Percentiles rank a stretch among this genome's conserved stretches.
These are phyloP conservation scores for Yoshiicerus persimilis DNA, from an alignment of 1,140 invertebrate genomes.

Conservation along the genomic window DNA sequence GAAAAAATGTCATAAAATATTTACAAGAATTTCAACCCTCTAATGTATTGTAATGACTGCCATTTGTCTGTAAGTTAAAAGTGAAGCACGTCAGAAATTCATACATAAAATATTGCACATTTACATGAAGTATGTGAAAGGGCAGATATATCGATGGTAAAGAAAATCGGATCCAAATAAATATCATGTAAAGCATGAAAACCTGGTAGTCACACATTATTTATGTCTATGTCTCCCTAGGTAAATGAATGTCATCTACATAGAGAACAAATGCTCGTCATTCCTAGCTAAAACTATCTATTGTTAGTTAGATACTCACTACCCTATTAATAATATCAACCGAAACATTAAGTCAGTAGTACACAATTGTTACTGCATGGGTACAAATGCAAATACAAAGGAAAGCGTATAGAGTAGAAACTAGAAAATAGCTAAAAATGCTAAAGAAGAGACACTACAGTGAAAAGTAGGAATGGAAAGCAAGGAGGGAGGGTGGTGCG, in stretches of 20 bases:
- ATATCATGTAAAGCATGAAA: background rate
- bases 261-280: background rate
- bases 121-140: background rate
- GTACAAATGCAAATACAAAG: too few species aligned
- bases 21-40: background rate
- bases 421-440: background rate
- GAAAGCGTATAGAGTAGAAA: background rate
- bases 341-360: background rate
- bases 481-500: background rate
- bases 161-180: background rate
- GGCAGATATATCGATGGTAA: background rate
- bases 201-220: background rate
- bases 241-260: background rate
- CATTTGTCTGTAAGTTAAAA: background rate
- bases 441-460: background rate
- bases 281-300: background rate
- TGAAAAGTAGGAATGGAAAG: background rate
- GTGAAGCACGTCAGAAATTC: constrained; percentile 14
- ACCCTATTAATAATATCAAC: background rate
- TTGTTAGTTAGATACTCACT: background rate
- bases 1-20: background rate
- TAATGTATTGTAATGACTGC: background rate
- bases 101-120: constrained; percentile 4
- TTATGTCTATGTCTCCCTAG: background rate
- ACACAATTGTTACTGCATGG: background rate